Evolutionary conservation across 2,113 vertebrate species (phyloP), one percentile per base, ranked within the genome.

Genomic region (Serinus canaria): DNA sequence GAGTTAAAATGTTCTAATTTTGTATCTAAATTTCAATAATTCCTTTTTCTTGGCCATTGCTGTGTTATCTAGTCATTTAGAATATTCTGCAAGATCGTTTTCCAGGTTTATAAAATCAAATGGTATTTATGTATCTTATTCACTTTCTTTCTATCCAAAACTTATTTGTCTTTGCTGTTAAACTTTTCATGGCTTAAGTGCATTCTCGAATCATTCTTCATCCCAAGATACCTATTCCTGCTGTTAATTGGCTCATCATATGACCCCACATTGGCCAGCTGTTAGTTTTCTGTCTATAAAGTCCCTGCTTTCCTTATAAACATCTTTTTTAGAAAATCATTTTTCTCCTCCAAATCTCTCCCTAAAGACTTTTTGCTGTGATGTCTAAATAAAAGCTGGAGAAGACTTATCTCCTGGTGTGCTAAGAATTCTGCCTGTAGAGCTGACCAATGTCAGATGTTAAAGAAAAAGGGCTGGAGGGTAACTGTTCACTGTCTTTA

Each of bases 11-110:
- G 52, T 91, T 91, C 92, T 86, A 74, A 66, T 70, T 95, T 93
- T 88, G 83, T 59, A 70, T 92, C 55, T 56, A 86, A 80, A 88
- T 95, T 95, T 60, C 85, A 77, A 6, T 73, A 90, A 90, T 90
- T 88, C 75, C 85, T 95, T 97, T 91, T 94, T 88, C 72, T 96
- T 97, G 96, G 95, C 85, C 43, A 80, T 20, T 79, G 30, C 14
- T 59, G 5, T 97, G 90, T 96, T 96, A 94, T 95, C 59, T 74
- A 90, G 90, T 88, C 2, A 77, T 95, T 93, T 92, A 70, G 59
- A 80, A 82, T 86, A 92, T 80, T 92, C 76, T 88, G 47, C 43
- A 80, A 81, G 83, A 94, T 90, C 67, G 18, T 93, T 88, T 92
- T 92, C n/a, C 28, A 80, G 63, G 49, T 93, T 90, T 88, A 46